These are phyloP conservation scores for Alcedo quadribrachys DNA, from an alignment of 2,797 vertebrate species.

Conservation along the genomic window DNA sequence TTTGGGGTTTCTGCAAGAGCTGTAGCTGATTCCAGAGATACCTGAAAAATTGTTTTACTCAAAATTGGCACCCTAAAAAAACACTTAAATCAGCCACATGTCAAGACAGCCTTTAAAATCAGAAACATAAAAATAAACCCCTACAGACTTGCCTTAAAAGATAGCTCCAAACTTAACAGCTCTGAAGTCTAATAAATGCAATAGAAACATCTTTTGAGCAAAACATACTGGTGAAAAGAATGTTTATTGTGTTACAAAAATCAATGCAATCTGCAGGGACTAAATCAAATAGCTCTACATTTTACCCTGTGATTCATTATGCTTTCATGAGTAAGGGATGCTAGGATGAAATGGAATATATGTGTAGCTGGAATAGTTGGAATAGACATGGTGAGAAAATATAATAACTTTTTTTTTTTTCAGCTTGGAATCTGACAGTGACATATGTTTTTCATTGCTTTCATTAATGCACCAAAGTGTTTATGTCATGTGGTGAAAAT, in stretches of 20 bases:
- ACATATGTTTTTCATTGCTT: constrained; percentile 2
- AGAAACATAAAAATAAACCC: constrained; percentile 30
- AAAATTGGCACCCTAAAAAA: background rate
- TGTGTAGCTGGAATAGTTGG: background rate
- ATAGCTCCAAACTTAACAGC: background rate
- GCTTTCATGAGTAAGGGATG: constrained; percentile 32
- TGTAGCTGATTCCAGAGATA: background rate
- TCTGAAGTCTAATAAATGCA: constrained; percentile 44
- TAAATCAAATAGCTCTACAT: constrained; percentile 21
- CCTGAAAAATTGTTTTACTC: background rate
- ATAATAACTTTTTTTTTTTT: background rate
- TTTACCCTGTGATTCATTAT: constrained; percentile 32
- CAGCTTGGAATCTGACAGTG: background rate
- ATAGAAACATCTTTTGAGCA: constrained; percentile 52
- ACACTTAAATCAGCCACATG: background rate
- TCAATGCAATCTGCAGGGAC: constrained; percentile 44
- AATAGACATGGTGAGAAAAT: constrained; percentile 30
- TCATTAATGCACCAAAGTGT: constrained; percentile 33
- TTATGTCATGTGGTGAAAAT: background rate
- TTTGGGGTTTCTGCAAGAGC: background rate
- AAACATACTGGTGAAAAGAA: constrained; percentile 19
- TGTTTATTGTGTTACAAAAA: constrained; percentile 52
- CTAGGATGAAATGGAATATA: constrained; percentile 50
- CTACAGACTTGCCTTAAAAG: constrained; percentile 23
- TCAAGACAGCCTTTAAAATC: constrained; percentile 23